These are phyloP conservation scores for Hemichromis elongatus DNA, from an alignment of 2,113 vertebrate species.

Conservation along the genomic window DNA sequence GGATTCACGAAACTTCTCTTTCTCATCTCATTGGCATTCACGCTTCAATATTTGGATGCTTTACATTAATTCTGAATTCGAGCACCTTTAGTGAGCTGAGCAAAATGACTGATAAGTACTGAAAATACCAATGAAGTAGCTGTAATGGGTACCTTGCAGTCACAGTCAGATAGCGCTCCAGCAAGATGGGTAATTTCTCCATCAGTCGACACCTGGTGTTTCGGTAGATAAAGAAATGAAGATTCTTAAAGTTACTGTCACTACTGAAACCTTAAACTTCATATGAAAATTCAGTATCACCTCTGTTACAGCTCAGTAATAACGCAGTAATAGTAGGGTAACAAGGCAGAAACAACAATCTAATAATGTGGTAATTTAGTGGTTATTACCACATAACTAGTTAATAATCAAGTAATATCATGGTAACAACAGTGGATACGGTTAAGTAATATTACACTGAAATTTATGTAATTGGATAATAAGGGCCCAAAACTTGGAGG, in stretches of 20 bases:
- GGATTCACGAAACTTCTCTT: too few relatives aligned
- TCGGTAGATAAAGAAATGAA: neutral
- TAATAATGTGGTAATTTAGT: neutral
- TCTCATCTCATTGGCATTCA: neutral
- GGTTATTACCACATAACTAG: neutral
- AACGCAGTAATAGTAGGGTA: neutral
- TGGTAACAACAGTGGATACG: neutral
- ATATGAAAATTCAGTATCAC: neutral
- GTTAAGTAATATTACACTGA: neutral
- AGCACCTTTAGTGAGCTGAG: neutral
- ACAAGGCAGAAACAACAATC: accelerated
- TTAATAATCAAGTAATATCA: too few relatives aligned
- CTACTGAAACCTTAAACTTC: neutral
- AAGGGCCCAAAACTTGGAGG: neutral
- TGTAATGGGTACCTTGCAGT: conserved; percentile 80
- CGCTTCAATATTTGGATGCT: neutral
- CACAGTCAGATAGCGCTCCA: conserved; percentile 88
- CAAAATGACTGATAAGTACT: neutral
- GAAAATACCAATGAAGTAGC: neutral
- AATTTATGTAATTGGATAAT: neutral
- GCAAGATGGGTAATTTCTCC: conserved; percentile 95
- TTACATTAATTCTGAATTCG: neutral
- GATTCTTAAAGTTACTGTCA: neutral
- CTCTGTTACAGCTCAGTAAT: neutral
- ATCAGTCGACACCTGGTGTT: conserved; percentile 85